Base-by-base conservation (phyloP, 2,797 vertebrate genomes). In the Hephaestus fuliginosus region DNA sequence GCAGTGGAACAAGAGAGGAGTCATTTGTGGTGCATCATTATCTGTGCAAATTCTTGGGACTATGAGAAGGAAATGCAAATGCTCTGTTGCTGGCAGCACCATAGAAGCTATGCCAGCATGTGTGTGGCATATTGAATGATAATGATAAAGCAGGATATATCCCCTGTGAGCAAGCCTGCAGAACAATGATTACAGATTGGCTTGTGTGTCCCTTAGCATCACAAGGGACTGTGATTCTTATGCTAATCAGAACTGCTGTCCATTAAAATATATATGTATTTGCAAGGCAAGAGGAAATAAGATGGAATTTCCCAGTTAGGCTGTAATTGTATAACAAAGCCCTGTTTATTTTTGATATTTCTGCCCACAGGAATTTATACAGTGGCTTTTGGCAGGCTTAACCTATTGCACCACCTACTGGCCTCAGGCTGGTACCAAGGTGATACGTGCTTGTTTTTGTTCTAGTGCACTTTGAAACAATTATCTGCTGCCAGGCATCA, bases 101-200 rank as follows among this genome's bases (percentile, higher is more conserved):
- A 52, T 15, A 28, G 70, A 73, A 58, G 76, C 76, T 48, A 17
- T 86, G 80, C 74, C 85, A 86, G 88, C 79, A 68, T 90, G 88
- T 88, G 90, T 90, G 87, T 84, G 83, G 82, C 87, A 84, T 84
- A 74, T 67, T 90, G 89, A 91, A 88, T 86, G 88, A 90, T 90
- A 91, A 88, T 90, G 89, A 92, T 88, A 86, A 88, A 90, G 86
- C 76, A 36, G 76, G 81, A 80, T 70, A 17, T 75, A 74, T 92
- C 88, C 91, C 91, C 67, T 52, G 79, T 85, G 91, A 88, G 88
- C 85, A 65, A 61, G 91, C 80, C 93, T 94, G 92, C 82, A 53
- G 88, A 91, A 93, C 87, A 89, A 91, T 94, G 93, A 94, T 93
- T 94, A 94, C 91, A 93, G 90, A 90, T 90, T 88, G 87, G 86